Conservation (phyloP, 1,140 invertebrate species). For the Drosophila cardini region DNA sequence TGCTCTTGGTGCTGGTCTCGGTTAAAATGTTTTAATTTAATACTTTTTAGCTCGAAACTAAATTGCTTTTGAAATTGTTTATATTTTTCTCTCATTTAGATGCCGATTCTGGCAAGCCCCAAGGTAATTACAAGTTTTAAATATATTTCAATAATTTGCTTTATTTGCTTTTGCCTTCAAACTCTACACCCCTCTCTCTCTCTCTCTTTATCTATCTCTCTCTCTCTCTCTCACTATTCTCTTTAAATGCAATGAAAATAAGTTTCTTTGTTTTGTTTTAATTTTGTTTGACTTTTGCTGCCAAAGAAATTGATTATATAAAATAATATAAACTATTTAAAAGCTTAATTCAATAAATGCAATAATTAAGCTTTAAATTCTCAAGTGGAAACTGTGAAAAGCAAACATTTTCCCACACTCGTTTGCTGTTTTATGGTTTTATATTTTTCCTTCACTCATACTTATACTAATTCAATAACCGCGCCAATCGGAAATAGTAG, state of each 20-base stretch:
- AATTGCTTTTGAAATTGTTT: constrained; percentile 9
- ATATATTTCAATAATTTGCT: constrained; percentile 25
- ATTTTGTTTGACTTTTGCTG: neutral
- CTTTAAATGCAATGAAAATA: constrained; percentile 2
- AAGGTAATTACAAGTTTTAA: constrained; percentile 69
- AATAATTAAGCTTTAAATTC: neutral
- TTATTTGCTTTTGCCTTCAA: constrained; percentile 15
- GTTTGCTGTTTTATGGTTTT: neutral
- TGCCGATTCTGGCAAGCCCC: constrained; percentile 62
- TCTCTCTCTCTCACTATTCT: neutral
- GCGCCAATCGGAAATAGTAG: constrained; percentile 4
- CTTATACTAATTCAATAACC: constrained; percentile 7
- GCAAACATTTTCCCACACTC: neutral
- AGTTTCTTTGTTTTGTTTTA: neutral
- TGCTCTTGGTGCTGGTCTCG: constrained; percentile 16
- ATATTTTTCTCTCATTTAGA: constrained; percentile 59
- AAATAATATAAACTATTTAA: neutral
- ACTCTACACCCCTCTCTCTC: neutral
- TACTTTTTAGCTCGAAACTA: neutral
- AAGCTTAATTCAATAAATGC: neutral
- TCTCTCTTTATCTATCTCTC: constrained; percentile 4
- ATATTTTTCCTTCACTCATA: constrained; percentile 1
- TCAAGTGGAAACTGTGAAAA: neutral
- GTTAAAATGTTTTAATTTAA: neutral
- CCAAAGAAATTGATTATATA: neutral